A percentile compares a stretch with the other conserved stretches of the same genome.
phyloP scores from a whole-genome alignment of 2,888 invertebrate species.

The Melolontha melolontha region DNA sequence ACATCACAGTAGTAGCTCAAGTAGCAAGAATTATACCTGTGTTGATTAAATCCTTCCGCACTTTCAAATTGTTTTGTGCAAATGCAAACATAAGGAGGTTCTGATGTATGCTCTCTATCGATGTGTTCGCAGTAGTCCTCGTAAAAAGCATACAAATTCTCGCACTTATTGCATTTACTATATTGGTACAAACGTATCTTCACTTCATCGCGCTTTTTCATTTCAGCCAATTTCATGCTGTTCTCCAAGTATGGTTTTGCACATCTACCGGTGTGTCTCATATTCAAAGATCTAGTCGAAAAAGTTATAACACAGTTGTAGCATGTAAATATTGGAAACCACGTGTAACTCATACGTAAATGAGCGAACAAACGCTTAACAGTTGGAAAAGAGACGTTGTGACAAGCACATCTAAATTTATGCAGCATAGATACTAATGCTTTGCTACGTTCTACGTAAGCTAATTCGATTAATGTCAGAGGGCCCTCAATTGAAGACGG shows the following conservation, averaged over 20 bases:
- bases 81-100: slow-evolving; percentile 50
- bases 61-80: slow-evolving; percentile 57
- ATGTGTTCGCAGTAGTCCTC: slow-evolving; percentile 62
- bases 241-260: slow-evolving; percentile 56
- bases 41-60: slow-evolving; percentile 60
- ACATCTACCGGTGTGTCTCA: slow-evolving; percentile 57
- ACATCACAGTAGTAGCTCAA: slow-evolving; percentile 62
- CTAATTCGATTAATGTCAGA: slow-evolving; percentile 59
- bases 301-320: slow-evolving; percentile 74
- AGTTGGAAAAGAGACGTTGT: slow-evolving; percentile 57
- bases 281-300: slow-evolving; percentile 60
- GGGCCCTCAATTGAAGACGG: slow-evolving; percentile 51
- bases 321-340: slow-evolving; percentile 73
- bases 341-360: slow-evolving; percentile 59
- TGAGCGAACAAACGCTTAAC: slow-evolving; percentile 60
- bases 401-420: slow-evolving; percentile 59
- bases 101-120: slow-evolving; percentile 57
- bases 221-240: slow-evolving; percentile 56
- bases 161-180: slow-evolving; percentile 60
- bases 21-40: slow-evolving; percentile 60
- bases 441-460: slow-evolving; percentile 61
- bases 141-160: slow-evolving; percentile 60
- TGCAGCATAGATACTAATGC: slow-evolving; percentile 61
- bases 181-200: slow-evolving; percentile 62
- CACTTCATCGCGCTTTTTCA: slow-evolving; percentile 57